Conservation (phyloP, 2,888 invertebrate genomes). For the Leucophenga montana region DNA sequence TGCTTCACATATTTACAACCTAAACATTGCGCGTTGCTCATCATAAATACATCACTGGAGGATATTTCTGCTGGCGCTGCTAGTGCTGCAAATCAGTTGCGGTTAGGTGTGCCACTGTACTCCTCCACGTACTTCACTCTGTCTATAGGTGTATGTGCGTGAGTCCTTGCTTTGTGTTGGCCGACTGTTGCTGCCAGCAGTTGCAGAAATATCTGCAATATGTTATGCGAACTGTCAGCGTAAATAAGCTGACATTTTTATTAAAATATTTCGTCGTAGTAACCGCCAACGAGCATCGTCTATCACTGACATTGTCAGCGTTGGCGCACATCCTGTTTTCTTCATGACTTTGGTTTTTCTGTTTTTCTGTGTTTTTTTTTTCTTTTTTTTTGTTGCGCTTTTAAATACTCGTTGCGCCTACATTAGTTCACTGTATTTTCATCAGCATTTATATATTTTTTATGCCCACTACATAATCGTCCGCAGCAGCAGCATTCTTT, state of each 20-base stretch:
- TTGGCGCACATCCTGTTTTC: neutral
- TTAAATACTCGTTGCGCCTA: neutral
- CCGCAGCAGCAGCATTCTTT: neutral
- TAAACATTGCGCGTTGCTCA: slow-evolving; percentile 39
- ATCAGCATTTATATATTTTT: neutral
- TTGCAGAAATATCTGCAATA: neutral
- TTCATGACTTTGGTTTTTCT: too few relatives aligned
- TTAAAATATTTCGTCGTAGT: slow-evolving; percentile 62
- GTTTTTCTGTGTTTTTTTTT: neutral
- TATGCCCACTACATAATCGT: neutral
- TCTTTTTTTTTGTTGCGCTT: neutral
- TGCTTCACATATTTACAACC: slow-evolving; percentile 60
- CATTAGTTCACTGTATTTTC: neutral
- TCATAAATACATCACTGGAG: slow-evolving; percentile 61
- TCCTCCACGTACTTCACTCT: neutral
- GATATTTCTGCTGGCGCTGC: neutral
- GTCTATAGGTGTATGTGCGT: neutral
- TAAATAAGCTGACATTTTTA: slow-evolving; percentile 68
- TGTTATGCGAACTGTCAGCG: slow-evolving; percentile 66
- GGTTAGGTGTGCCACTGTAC: neutral
- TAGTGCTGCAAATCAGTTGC: neutral
- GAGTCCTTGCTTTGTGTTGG: neutral
- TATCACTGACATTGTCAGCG: slow-evolving; percentile 42
- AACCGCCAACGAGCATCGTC: neutral
- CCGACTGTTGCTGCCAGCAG: slow-evolving; percentile 50